Conservation (phyloP, 2,797 vertebrate species). For the Liasis olivaceus region DNA sequence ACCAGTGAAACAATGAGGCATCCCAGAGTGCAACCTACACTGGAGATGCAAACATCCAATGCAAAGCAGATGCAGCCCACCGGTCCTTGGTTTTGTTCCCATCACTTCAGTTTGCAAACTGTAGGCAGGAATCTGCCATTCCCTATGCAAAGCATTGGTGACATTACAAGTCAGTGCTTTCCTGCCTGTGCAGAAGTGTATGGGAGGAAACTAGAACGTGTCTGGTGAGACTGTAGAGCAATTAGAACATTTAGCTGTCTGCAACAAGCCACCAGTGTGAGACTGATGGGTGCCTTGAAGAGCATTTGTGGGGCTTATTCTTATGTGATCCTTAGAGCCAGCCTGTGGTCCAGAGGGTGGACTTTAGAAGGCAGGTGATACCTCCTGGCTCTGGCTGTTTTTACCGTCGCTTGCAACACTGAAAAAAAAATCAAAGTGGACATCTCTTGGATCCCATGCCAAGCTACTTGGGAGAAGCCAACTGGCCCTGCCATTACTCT, state of each 20-base stretch:
- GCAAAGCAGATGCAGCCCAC: no score
- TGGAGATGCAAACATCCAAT: no score
- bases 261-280: background rate
- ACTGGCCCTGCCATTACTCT: background rate
- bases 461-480: background rate
- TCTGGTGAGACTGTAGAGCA: background rate
- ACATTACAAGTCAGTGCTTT: no score
- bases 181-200: no score
- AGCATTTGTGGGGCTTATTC: background rate
- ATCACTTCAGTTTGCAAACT: no score
- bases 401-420: background rate
- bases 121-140: no score
- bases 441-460: background rate
- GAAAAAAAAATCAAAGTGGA: background rate
- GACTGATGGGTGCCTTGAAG: background rate
- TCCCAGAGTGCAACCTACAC: no score
- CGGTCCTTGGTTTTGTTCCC: no score
- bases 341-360: background rate
- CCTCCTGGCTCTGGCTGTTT: background rate
- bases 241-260: background rate
- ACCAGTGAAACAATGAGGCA: background rate
- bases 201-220: background rate
- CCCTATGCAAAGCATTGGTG: no score
- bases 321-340: background rate
- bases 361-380: background rate